These are phyloP conservation scores for Aleiodes sp. DNA, from an alignment of 1,140 invertebrate species.

Conservation along the genomic window DNA sequence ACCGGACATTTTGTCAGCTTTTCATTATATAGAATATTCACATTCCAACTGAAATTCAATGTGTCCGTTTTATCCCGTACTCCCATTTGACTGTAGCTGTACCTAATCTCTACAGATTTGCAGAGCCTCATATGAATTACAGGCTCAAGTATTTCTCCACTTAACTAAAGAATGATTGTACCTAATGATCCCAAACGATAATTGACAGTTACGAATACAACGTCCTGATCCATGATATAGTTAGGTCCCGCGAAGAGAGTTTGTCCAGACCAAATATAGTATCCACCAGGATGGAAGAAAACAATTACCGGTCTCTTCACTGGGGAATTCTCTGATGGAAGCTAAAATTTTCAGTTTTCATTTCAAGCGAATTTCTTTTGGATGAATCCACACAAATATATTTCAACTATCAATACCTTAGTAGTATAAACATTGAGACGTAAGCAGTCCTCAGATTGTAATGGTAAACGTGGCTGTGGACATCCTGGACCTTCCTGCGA, in stretches of 20 bases:
- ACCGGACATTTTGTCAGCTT: too few species aligned
- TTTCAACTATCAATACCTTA: slow-evolving; percentile 38
- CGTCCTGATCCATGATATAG: slow-evolving; percentile 70
- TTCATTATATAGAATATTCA: too few species aligned
- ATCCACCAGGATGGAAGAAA: slow-evolving; percentile 69
- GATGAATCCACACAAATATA: background rate
- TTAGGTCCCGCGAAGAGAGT: slow-evolving; percentile 68
- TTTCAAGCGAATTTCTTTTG: too few species aligned
- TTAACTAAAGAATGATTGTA: background rate
- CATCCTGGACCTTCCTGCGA: slow-evolving; percentile 57
- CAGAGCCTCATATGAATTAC: too few species aligned
- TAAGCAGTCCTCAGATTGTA: slow-evolving; percentile 74
- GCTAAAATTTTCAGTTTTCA: background rate
- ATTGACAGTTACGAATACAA: slow-evolving; percentile 76
- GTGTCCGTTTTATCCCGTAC: too few species aligned
- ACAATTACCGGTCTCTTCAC: slow-evolving; percentile 67
- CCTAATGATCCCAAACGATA: slow-evolving; percentile 71
- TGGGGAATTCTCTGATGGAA: background rate
- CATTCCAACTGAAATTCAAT: too few species aligned
- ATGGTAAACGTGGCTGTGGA: slow-evolving; percentile 26
- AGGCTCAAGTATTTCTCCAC: background rate
- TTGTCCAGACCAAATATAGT: slow-evolving; percentile 63
- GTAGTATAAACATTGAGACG: slow-evolving; percentile 74
- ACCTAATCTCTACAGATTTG: too few species aligned
- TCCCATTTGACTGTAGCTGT: too few species aligned